Percentiles rank a stretch among this genome's conserved stretches.
These are phyloP conservation scores for Smittia sp. DNA, from an alignment of 2,888 invertebrate genomes.

Conservation along the genomic window DNA sequence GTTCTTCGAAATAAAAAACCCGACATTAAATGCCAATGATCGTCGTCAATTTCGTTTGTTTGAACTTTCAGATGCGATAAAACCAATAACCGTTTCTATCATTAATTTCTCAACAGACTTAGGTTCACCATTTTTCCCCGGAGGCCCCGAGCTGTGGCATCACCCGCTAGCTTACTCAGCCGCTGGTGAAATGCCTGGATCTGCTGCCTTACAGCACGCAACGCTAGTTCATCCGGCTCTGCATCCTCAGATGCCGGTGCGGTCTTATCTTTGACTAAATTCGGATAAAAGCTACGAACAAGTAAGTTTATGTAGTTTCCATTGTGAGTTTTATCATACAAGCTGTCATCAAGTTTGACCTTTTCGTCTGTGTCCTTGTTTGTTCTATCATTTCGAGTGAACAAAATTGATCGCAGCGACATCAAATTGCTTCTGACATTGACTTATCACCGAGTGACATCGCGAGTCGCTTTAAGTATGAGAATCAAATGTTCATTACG, in stretches of 20 bases:
- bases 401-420: not conserved
- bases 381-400: not conserved
- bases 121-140: conserved; percentile 94
- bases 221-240: conserved; percentile 95
- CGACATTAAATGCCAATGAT: no score
- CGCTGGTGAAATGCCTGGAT: conserved; percentile 77
- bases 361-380: not conserved
- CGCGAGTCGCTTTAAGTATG: conserved; percentile 29
- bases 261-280: conserved; percentile 97
- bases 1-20: no score
- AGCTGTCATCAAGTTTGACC: not conserved
- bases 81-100: no score
- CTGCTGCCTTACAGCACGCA: conserved; percentile 76
- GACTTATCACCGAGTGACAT: conserved; percentile 38
- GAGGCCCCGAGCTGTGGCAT: conserved; percentile 91
- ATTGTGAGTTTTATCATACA: not conserved
- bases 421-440: conserved; percentile 30
- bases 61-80: no score
- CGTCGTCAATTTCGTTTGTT: no score
- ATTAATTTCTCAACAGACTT: conserved; percentile 78
- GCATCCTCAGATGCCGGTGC: conserved; percentile 96
- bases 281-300: conserved; percentile 59
- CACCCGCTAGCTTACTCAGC: conserved; percentile 80
- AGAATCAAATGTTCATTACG: conserved; percentile 30
- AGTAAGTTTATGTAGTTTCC: conserved; percentile 15